Evolutionary conservation across 2,888 invertebrate species (phyloP), one percentile per base, ranked within the genome.

Genomic region (Vanessa cardui): DNA sequence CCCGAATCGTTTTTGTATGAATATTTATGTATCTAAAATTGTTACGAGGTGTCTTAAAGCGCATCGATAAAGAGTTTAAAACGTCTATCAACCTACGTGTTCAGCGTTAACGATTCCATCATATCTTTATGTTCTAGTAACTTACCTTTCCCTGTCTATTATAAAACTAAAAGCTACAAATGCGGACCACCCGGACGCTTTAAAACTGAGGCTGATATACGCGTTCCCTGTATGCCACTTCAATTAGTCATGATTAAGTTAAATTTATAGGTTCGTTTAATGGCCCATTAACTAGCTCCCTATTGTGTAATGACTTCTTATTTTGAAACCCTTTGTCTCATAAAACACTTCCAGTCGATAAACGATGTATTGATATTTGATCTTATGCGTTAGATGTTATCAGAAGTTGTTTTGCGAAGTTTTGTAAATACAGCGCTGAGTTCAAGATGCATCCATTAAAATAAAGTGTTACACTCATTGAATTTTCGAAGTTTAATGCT

Each of bases 211-310:
- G 72, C 76, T 73, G 74, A 77, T 75, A 69, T 75, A 74, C 77
- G 60, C 60, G 60, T 39, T 66, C 65, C 65, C 65, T 66, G 45
- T 82, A 81, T 84, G 83, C 84, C 83, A 83, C 78, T 83, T 82
- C 86, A 90, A 92, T 92, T 92, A 89, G 89, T 89, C 86, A 89
- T 87, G 89, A 92, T 92, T 89, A 91, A 87, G 81, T 87, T 83
- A 84, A 90, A 91, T 92, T 91, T 91, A 91, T 92, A 83, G 85
- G 81, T 84, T 83, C 80, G 82, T 89, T 90, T 89, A 86, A 88
- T 89, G 87, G 86, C 77, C 88, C 89, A 89, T 91, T 91, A 86
- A 86, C 77, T 74, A 78, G 80, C 83, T 87, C 86, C 84, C 84
- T 83, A 79, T 83, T 82, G 85, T 83, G 82, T 85, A 85, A 87